Evolutionary conservation across 2,797 vertebrate genomes (phyloP), one percentile per base, ranked within the genome.

Genomic region (Tokudaia muenninki): DNA sequence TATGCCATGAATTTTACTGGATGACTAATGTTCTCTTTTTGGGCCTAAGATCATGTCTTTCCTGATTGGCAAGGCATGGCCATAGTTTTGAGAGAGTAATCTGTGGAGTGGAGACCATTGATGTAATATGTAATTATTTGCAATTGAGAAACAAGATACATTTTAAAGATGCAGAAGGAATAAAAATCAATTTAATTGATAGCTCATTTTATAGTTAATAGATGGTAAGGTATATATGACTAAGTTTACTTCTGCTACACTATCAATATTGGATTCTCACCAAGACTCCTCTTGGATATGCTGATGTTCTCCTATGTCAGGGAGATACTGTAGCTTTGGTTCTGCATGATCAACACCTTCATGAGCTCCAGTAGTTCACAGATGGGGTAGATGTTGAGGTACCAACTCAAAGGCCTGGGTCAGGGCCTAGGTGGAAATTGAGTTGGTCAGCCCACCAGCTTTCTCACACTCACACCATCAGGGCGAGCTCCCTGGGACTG

Each of bases 101-200:
- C 24, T 84, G 11, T 95, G 82, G n/a, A 80, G 44, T 89, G 12
- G 63, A 93, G 57, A 61, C 47, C n/a, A 55, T 91, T 72, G 26
- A 70, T 96, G 8, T 84, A 31, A 37, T n/a, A 88, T 80, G 1
- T 93, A 78, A 37, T 50, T 92, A 55, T 72, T 75, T 75, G 12
- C 6, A 82, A 44, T 75, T 92, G 57, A 83, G 72, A 91, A 91
- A 90, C n/a, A n/a, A 70, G 34, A 77, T 75, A 24, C 72, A 65
- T 97, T 80, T 93, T n/a, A 57, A 29, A 94, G 24, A n/a, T 90
- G 4, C 10, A 3, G 37, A 93, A 55, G 21, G 1, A 79, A 34
- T 77, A 80, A 90, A 87, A 87, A 90, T 24, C 10, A 72, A 6
- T 65, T 92, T 50, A 63, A 52, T 95, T 88, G 57, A 61, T 84